These are phyloP conservation scores for Elymnias hypermnestra DNA, from an alignment of 1,140 invertebrate species.

Conservation along the genomic window DNA sequence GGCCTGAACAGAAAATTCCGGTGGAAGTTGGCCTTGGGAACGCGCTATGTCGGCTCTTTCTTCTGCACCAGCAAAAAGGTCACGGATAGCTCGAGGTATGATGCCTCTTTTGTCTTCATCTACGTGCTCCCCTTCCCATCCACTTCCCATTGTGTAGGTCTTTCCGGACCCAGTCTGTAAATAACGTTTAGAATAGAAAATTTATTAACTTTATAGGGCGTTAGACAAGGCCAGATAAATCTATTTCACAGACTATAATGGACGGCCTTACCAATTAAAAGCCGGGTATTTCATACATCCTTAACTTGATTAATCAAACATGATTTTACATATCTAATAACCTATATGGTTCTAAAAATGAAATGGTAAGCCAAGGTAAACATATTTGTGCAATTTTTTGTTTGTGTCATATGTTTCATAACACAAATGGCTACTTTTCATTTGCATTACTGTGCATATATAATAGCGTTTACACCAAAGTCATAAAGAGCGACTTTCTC, in stretches of 20 bases:
- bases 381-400: too few species aligned
- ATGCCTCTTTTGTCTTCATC: conserved; percentile 85
- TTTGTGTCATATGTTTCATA: too few species aligned
- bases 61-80: conserved; percentile 91
- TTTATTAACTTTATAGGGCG: too few species aligned
- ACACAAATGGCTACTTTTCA: too few species aligned
- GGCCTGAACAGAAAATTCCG: conserved; percentile 88
- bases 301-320: too few species aligned
- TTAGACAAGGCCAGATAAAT: too few species aligned
- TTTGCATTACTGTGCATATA: neutral
- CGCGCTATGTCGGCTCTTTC: conserved; percentile 79
- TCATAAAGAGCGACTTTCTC: neutral
- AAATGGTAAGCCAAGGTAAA: too few species aligned
- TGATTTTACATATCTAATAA: too few species aligned
- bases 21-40: conserved; percentile 79
- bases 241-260: too few species aligned
- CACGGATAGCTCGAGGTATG: conserved; percentile 94
- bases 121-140: conserved; percentile 90
- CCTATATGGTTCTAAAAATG: too few species aligned
- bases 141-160: conserved; percentile 99
- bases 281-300: too few species aligned
- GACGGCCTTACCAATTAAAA: too few species aligned
- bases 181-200: neutral
- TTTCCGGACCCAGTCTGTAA: conserved; percentile 95
- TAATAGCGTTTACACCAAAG: neutral